Conservation (phyloP, 1,140 invertebrate species). For the Ips nitidus region DNA sequence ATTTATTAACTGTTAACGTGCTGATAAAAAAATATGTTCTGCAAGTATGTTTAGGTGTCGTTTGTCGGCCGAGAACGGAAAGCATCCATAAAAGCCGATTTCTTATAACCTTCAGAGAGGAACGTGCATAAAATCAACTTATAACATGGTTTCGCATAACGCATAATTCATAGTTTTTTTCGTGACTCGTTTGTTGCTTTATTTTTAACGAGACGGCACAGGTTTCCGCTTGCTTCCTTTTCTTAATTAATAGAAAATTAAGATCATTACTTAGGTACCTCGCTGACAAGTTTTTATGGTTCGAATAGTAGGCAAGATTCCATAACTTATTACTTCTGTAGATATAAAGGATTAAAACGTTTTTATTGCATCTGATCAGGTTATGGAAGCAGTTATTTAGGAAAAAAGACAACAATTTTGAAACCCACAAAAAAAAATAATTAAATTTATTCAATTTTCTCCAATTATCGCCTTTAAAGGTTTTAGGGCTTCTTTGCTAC, state of each 20-base stretch:
- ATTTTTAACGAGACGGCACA: not conserved
- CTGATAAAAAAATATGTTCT: constrained; percentile 1
- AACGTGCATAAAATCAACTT: constrained; percentile 3
- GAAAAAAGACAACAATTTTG: not conserved
- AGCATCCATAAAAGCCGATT: constrained; percentile 5
- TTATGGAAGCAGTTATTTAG: too few relatives aligned
- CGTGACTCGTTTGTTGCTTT: not conserved
- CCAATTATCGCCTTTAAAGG: constrained; percentile 29
- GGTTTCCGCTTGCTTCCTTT: constrained; percentile 1
- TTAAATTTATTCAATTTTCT: constrained; percentile 11
- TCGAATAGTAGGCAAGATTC: too few relatives aligned
- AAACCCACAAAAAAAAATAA: constrained; percentile 5
- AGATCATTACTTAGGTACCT: not conserved
- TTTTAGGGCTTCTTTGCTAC: constrained; percentile 25
- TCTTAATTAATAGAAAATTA: constrained; percentile 3
- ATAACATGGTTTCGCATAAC: constrained; percentile 6
- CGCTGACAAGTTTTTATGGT: not conserved
- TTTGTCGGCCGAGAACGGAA: constrained; percentile 3
- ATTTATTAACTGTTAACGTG: constrained; percentile 4
- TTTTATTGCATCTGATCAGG: too few relatives aligned
- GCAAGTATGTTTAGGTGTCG: constrained; percentile 1
- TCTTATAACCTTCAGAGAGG: not conserved
- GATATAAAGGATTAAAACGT: too few relatives aligned
- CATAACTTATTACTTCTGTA: too few relatives aligned
- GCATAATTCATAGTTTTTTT: constrained; percentile 2